These are phyloP conservation scores for Rhodophaea formosa DNA, from an alignment of 2,888 invertebrate genomes.

Conservation along the genomic window DNA sequence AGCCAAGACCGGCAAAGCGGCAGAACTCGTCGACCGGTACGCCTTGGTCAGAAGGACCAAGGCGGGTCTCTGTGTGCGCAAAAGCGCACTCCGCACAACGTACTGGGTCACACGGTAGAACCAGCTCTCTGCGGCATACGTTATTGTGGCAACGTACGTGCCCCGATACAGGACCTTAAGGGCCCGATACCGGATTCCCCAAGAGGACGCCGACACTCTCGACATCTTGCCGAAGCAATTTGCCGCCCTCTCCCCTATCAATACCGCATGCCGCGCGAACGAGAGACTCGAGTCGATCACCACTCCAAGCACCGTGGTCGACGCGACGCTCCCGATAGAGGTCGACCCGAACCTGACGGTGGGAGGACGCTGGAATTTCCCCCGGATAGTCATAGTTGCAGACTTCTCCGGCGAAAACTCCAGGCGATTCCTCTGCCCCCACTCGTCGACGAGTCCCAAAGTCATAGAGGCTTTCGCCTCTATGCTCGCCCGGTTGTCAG, in stretches of 20 bases:
- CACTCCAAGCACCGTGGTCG: not conserved
- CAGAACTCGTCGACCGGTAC: conserved; percentile 32
- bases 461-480: not conserved
- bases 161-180: conserved; percentile 27
- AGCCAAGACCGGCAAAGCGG: conserved; percentile 33
- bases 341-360: not conserved
- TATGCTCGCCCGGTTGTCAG: not conserved
- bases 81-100: conserved; percentile 24
- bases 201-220: conserved; percentile 28
- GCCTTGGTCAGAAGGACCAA: conserved; percentile 33
- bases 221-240: conserved; percentile 27
- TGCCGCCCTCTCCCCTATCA: conserved; percentile 22
- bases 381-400: conserved; percentile 11
- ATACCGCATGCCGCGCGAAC: conserved; percentile 17
- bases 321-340: not conserved
- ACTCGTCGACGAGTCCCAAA: not conserved
- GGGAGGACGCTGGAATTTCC: conserved; percentile 5
- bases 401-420: conserved; percentile 18
- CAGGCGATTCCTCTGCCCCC: conserved; percentile 15
- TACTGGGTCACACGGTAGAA: not conserved
- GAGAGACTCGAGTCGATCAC: not conserved
- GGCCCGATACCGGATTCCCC: conserved; percentile 27
- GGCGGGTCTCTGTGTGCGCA: conserved; percentile 28
- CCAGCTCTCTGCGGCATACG: conserved; percentile 29
- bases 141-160: conserved; percentile 27